Evolutionary conservation across 2,888 invertebrate species (phyloP).

Genomic region (Pristionchus maxplancki): DNA sequence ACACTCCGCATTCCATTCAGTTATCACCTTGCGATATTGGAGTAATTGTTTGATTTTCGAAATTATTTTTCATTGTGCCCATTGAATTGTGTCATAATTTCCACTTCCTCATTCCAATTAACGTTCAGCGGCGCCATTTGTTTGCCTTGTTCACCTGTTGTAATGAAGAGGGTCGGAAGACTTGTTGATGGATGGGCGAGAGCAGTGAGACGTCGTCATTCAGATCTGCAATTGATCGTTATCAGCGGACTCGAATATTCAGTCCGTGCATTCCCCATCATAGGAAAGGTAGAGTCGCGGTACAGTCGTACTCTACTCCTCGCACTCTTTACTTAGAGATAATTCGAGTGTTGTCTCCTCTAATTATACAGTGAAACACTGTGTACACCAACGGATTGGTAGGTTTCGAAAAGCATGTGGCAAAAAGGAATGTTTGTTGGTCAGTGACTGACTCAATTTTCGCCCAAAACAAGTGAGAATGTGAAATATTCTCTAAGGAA

Average conservation of each 20-base stretch:
- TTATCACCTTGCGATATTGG: too few species aligned
- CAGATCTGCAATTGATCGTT: not conserved
- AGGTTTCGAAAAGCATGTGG: not conserved
- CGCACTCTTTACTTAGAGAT: too few species aligned
- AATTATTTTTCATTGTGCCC: too few species aligned
- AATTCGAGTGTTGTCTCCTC: too few species aligned
- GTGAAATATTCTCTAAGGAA: not conserved
- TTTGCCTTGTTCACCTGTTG: conserved; percentile 61
- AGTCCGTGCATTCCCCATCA: too few species aligned
- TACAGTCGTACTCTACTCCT: too few species aligned
- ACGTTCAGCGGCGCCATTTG: not conserved
- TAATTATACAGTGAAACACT: too few species aligned
- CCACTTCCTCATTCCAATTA: not conserved
- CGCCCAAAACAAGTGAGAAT: not conserved
- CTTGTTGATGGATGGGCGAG: conserved; percentile 67
- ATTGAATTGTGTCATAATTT: too few species aligned
- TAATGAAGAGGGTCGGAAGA: conserved; percentile 65
- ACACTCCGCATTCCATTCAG: not conserved
- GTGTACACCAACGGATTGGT: not conserved
- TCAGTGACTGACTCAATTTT: conserved; percentile 9
- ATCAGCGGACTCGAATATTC: too few species aligned
- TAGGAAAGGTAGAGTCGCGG: too few species aligned
- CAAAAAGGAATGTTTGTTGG: not conserved
- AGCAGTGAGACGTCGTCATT: conserved; percentile 63
- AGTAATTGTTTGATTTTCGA: too few species aligned